Percentiles rank a stretch among this genome's conserved stretches.
Evolutionary conservation across 2,888 invertebrate genomes (phyloP).

Genomic region (Ectropis crepuscularia): DNA sequence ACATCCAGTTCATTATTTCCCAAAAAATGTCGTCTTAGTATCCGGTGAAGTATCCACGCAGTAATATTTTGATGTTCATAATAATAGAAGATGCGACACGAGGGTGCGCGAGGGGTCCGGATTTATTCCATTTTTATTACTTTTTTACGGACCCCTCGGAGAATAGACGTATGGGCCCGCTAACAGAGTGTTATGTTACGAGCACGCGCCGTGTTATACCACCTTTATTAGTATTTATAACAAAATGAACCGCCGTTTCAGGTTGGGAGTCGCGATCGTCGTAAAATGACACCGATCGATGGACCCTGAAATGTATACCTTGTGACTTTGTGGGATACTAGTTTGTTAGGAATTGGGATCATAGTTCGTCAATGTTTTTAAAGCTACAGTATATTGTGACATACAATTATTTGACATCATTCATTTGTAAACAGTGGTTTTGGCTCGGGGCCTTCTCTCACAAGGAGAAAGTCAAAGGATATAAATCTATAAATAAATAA

Average conservation of each 20-base stretch:
- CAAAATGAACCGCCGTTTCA: slow-evolving; percentile 39
- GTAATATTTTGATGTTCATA: slow-evolving; percentile 79
- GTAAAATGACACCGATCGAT: slow-evolving; percentile 29
- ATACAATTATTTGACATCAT: too few species aligned
- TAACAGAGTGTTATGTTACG: slow-evolving; percentile 64
- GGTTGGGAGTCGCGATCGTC: slow-evolving; percentile 28
- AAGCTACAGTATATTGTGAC: too few species aligned
- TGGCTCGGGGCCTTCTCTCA: too few species aligned
- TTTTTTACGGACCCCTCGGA: slow-evolving; percentile 75
- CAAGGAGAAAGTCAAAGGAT: too few species aligned
- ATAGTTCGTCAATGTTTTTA: too few species aligned
- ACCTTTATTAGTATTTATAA: slow-evolving; percentile 55
- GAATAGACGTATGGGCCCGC: slow-evolving; percentile 56
- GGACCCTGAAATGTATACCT: slow-evolving; percentile 3
- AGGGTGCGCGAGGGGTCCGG: slow-evolving; percentile 65
- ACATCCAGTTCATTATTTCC: slow-evolving; percentile 51
- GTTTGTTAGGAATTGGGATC: background rate
- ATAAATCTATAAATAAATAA: too few species aligned
- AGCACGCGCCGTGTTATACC: slow-evolving; percentile 54
- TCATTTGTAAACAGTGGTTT: too few species aligned
- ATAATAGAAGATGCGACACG: slow-evolving; percentile 72
- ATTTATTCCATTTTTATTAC: slow-evolving; percentile 83
- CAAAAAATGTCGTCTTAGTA: slow-evolving; percentile 48
- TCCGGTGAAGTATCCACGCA: slow-evolving; percentile 49
- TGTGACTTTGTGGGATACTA: slow-evolving; percentile 6